phyloP scores from a whole-genome alignment of 2,113 vertebrate species.

The Climacteris rufus region DNA sequence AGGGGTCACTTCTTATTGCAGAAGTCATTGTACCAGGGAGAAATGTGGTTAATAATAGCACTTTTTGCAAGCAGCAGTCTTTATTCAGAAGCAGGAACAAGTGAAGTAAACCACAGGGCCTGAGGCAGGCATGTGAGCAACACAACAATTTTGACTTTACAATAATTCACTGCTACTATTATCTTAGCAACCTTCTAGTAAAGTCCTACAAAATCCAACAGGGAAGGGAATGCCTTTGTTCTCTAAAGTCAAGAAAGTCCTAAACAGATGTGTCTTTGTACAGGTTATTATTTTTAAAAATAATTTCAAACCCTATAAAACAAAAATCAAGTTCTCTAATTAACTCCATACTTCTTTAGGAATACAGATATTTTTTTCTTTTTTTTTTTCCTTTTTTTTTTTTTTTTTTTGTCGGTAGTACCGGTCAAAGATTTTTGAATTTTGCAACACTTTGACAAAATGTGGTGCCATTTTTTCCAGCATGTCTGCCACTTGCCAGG shows the following conservation, averaged over 20 bases:
- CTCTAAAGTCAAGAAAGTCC: neutral
- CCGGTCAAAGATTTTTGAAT: neutral
- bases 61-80: neutral
- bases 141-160: neutral
- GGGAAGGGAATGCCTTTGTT: neutral
- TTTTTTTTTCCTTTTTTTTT: too few species aligned
- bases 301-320: neutral
- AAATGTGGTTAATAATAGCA: neutral
- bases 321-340: neutral
- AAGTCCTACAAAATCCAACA: neutral
- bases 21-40: neutral
- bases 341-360: neutral
- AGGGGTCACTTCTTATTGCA: neutral
- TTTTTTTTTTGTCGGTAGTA: neutral
- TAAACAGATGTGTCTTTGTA: neutral
- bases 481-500: neutral
- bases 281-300: fast-evolving
- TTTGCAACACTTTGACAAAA: neutral
- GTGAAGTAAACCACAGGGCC: neutral
- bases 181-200: neutral
- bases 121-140: neutral
- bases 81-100: slow-evolving; percentile 15
- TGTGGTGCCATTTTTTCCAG: neutral
- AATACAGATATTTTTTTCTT: too few species aligned
- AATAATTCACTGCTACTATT: neutral